Evolutionary conservation across 2,888 invertebrate species (phyloP), one percentile per base, ranked within the genome.

Genomic region (Metopia argyrocephala): DNA sequence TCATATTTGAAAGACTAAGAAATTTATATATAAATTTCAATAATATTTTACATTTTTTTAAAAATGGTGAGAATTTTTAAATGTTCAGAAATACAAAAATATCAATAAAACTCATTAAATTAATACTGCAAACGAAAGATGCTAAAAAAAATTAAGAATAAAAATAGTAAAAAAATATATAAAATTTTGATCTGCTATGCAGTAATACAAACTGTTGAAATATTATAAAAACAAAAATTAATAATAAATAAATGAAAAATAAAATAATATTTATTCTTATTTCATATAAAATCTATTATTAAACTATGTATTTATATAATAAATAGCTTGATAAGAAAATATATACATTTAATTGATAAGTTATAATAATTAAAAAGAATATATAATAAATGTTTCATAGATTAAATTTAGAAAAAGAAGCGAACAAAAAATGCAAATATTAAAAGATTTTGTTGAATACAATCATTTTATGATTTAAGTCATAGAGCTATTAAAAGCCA

Each of bases 391-490:
- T 56, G 56, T 27, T 27, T 38, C 21, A 50, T 1, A 50, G n/a
- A n/a, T n/a, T n/a, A 12, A 27, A 18, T 48, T 25, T 62, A 46
- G 38, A 62, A 31, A 66, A 38, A 74, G n/a, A 64, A 27, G 65
- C 23, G 3, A 59, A 46, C 45, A 45, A 64, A 64, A 31, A 18
- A n/a, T n/a, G n/a, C n/a, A n/a, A n/a, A n/a, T n/a, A n/a, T n/a
- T n/a, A n/a, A 5, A 56, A 64, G 62, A 57, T 70, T 65, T 71
- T 50, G 71, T 65, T 20, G 71, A 25, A 71, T 45, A 78, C 78
- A 78, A 78, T 78, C 71, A 71, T 61, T 52, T 75, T 66, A 71
- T 59, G 71, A 18, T 78, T 70, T 70, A 76, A 69, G 76, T n/a
- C 45, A 50, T 23, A 15, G 38, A 38, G 38, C 38, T 15, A 2